These are phyloP conservation scores for Reinhardtius hippoglossoides DNA, from an alignment of 2,113 vertebrate genomes.

Conservation along the genomic window DNA sequence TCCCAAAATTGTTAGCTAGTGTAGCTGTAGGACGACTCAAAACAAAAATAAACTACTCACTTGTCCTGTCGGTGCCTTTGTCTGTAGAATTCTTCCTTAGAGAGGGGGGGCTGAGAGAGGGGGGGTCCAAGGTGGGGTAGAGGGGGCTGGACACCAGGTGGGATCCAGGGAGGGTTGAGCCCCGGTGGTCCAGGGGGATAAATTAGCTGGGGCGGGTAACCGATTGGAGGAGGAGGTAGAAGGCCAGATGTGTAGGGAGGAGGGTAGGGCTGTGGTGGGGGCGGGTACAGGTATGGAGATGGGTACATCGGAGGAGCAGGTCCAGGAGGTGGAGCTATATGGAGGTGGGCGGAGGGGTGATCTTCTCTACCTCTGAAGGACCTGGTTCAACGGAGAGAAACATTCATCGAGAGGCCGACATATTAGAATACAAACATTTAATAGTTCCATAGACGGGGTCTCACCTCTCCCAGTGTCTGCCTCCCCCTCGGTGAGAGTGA, in stretches of 20 bases:
- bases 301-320: constrained; percentile 62
- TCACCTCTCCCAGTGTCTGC: constrained; percentile 76
- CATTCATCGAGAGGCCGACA: neutral
- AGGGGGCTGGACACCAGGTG: constrained; percentile 88
- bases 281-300: constrained; percentile 51
- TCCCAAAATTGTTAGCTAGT: too few species aligned
- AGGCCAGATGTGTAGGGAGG: constrained; percentile 83
- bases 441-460: neutral
- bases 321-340: constrained; percentile 40
- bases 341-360: constrained; percentile 51
- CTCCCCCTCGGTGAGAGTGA: constrained; percentile 63
- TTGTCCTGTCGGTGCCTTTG: too few species aligned
- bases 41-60: too few species aligned
- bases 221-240: constrained; percentile 87
- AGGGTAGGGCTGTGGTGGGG: constrained; percentile 68
- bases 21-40: too few species aligned
- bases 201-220: constrained; percentile 88
- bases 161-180: constrained; percentile 87
- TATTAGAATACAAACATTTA: neutral
- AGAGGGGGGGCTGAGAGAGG: constrained; percentile 45
- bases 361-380: constrained; percentile 61
- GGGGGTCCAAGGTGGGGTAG: constrained; percentile 82
- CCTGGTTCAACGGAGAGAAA: constrained; percentile 31
- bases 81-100: too few species aligned
- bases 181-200: constrained; percentile 86